A percentile compares a stretch with the other conserved stretches of the same genome.
Evolutionary conservation across 1,140 invertebrate genomes (phyloP).

Genomic region (Helicoverpa zea): DNA sequence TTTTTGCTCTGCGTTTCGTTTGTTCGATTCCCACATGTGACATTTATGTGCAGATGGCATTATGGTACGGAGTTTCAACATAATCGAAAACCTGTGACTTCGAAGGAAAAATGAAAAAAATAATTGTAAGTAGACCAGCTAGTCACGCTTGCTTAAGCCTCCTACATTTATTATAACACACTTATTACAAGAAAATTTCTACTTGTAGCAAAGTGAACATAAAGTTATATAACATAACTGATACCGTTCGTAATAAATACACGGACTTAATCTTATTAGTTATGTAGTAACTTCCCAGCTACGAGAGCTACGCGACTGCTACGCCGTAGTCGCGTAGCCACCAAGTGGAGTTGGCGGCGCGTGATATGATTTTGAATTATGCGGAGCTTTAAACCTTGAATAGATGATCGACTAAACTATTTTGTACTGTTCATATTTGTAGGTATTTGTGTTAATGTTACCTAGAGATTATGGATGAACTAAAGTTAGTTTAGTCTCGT

Average conservation of each 20-base stretch:
- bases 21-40: too few species aligned
- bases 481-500: too few species aligned
- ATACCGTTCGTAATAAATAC: conserved; percentile 40
- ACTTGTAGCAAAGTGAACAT: not conserved
- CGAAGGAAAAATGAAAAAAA: too few species aligned
- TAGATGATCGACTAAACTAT: conserved; percentile 30
- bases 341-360: conserved; percentile 31
- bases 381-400: conserved; percentile 13
- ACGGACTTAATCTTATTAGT: conserved; percentile 39
- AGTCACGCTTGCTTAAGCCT: too few species aligned
- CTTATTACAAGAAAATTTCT: not conserved
- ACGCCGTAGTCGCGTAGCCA: conserved; percentile 26
- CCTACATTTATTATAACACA: not conserved
- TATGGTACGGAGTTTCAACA: too few species aligned
- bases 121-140: too few species aligned
- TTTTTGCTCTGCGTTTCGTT: too few species aligned
- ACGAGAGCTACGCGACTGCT: conserved; percentile 25
- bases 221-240: conserved; percentile 27
- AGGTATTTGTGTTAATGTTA: conserved; percentile 9
- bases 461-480: too few species aligned
- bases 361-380: conserved; percentile 42
- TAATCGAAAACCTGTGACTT: too few species aligned
- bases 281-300: conserved; percentile 39
- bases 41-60: too few species aligned
- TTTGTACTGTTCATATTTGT: not conserved